Conservation (phyloP, 2,888 invertebrate genomes). For the Drosophila robusta region DNA sequence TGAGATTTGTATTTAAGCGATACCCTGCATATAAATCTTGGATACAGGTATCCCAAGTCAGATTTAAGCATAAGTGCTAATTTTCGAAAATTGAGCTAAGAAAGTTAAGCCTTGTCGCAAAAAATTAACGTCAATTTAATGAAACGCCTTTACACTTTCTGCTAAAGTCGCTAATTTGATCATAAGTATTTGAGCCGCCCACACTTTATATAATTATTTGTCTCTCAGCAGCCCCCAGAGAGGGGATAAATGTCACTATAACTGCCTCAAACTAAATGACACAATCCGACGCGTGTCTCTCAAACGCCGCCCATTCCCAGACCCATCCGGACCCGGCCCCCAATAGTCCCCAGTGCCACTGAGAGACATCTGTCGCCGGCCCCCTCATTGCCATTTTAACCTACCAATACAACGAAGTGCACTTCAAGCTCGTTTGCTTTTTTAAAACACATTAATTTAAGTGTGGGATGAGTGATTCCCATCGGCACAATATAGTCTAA, state of each 20-base stretch:
- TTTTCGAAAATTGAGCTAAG: neutral
- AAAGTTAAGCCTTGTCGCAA: neutral
- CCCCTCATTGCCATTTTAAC: conserved; percentile 36
- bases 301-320: conserved; percentile 39
- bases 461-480: conserved; percentile 64
- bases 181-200: conserved; percentile 16
- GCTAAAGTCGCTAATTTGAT: conserved; percentile 13
- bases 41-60: neutral
- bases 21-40: neutral
- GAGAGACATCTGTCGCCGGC: conserved; percentile 29
- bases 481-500: conserved; percentile 24
- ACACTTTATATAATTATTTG: neutral
- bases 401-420: conserved; percentile 50
- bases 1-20: neutral
- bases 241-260: conserved; percentile 19
- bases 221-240: neutral
- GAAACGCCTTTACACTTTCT: conserved; percentile 4
- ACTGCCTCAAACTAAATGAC: conserved; percentile 36
- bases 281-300: conserved; percentile 48
- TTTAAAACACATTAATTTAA: conserved; percentile 44
- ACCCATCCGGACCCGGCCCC: conserved; percentile 20
- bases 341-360: conserved; percentile 32
- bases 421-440: conserved; percentile 49
- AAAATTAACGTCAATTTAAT: conserved; percentile 3
- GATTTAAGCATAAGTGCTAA: too few relatives aligned